Percentiles rank a stretch among this genome's conserved stretches.
These are phyloP conservation scores for Papilio dardanus DNA, from an alignment of 1,140 invertebrate genomes.

Conservation along the genomic window DNA sequence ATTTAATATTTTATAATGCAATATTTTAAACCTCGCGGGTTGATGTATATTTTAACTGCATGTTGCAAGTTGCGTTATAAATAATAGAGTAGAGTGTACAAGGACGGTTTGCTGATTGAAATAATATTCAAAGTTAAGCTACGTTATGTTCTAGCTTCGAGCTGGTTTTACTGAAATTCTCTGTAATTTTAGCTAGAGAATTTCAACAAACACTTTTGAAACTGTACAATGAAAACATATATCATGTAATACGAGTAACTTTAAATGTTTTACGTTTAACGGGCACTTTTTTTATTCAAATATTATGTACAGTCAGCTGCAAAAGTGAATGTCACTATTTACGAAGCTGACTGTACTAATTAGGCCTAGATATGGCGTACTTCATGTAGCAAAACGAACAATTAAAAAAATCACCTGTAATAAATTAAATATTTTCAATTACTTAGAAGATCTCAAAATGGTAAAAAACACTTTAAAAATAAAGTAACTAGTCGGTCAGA, in stretches of 20 bases:
- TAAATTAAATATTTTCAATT: too few species aligned
- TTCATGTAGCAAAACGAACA: too few species aligned
- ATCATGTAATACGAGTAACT: background rate
- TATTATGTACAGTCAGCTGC: too few species aligned
- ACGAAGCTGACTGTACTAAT: too few species aligned
- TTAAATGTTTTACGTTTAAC: background rate
- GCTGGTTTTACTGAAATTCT: background rate
- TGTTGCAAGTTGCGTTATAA: background rate
- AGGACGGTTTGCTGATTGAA: background rate
- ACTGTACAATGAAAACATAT: background rate
- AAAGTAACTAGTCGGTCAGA: background rate
- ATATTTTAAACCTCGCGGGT: background rate
- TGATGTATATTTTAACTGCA: conserved; percentile 3
- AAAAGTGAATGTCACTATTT: too few species aligned
- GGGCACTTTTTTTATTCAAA: too few species aligned
- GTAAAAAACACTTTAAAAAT: background rate
- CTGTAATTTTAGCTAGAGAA: background rate
- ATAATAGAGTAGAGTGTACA: background rate
- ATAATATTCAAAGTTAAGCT: background rate
- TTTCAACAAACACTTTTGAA: background rate
- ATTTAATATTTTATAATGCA: background rate
- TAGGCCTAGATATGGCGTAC: too few species aligned
- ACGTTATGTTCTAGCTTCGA: background rate
- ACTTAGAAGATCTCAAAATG: too few species aligned
- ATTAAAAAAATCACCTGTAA: too few species aligned